Conservation (phyloP, 2,113 vertebrate genomes). For the Galeopterus variegatus region DNA sequence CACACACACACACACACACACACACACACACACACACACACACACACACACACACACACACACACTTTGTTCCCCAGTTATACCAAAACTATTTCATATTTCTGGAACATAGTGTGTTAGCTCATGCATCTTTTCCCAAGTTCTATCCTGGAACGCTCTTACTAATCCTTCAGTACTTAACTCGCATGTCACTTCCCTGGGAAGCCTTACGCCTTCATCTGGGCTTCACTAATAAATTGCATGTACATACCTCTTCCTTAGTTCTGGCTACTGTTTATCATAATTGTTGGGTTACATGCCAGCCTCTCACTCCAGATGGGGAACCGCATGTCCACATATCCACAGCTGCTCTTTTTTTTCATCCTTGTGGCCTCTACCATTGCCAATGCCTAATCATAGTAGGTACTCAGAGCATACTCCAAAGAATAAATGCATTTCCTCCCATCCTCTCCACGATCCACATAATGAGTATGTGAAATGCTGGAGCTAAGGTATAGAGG, state of each 20-base stretch:
- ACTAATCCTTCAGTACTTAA: not conserved
- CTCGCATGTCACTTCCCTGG: fast-evolving
- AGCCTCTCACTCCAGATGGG: not conserved
- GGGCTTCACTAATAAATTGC: not conserved
- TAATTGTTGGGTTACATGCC: not conserved
- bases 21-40: too few species aligned
- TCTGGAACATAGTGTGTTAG: not conserved
- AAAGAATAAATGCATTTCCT: not conserved
- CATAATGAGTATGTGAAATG: not conserved
- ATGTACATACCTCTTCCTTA: not conserved
- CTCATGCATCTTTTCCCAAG: not conserved
- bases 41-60: too few species aligned
- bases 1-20: too few species aligned
- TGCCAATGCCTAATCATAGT: not conserved
- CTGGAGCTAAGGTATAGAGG: not conserved
- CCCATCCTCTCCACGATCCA: not conserved
- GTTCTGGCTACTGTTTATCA: not conserved
- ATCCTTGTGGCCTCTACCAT: not conserved
- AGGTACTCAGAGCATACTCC: not conserved
- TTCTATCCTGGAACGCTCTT: not conserved
- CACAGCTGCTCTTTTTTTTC: not conserved
- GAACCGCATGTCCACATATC: not conserved
- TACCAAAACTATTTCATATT: not conserved
- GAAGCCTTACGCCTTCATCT: not conserved
- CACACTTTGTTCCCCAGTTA: not conserved